phyloP scores from a whole-genome alignment of 53 echinoderm and acorn worm species.

The Antedon mediterranea region DNA sequence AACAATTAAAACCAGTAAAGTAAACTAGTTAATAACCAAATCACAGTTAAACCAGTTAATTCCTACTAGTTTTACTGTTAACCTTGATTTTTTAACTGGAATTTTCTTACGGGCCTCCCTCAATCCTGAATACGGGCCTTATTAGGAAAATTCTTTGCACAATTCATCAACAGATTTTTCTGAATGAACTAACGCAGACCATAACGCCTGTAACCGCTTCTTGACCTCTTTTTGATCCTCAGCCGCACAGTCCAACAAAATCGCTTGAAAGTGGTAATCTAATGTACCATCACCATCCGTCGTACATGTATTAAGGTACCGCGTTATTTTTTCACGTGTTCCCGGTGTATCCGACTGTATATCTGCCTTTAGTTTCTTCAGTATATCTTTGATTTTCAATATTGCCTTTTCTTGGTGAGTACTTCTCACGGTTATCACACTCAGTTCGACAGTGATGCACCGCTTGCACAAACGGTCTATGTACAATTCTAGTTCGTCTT shows the following conservation, averaged over 20 bases:
- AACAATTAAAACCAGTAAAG: too few species aligned
- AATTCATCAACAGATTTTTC: conserved; percentile 2
- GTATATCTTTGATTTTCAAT: conserved; percentile 21
- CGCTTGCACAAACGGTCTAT: conserved; percentile 60
- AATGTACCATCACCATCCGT: conserved; percentile 31
- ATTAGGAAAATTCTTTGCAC: background rate
- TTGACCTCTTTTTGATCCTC: conserved; percentile 77
- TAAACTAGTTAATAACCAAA: too few species aligned
- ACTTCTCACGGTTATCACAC: conserved; percentile 40
- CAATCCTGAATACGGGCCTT: too few species aligned
- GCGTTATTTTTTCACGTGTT: conserved; percentile 1
- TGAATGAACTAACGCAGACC: conserved; percentile 4
- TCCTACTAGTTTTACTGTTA: too few species aligned
- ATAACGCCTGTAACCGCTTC: conserved; percentile 35
- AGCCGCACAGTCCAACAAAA: conserved; percentile 60
- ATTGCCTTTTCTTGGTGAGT: conserved; percentile 46
- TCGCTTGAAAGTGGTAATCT: conserved; percentile 57
- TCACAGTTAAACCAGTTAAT: too few species aligned
- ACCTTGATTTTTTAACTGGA: too few species aligned
- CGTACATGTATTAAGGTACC: conserved; percentile 50
- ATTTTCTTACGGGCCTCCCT: too few species aligned
- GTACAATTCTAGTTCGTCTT: conserved; percentile 62
- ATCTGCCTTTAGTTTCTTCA: background rate
- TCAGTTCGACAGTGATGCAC: conserved; percentile 60
- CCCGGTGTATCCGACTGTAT: background rate